phyloP scores from a whole-genome alignment of 1,140 invertebrate species.

The Drosophila melanica region DNA sequence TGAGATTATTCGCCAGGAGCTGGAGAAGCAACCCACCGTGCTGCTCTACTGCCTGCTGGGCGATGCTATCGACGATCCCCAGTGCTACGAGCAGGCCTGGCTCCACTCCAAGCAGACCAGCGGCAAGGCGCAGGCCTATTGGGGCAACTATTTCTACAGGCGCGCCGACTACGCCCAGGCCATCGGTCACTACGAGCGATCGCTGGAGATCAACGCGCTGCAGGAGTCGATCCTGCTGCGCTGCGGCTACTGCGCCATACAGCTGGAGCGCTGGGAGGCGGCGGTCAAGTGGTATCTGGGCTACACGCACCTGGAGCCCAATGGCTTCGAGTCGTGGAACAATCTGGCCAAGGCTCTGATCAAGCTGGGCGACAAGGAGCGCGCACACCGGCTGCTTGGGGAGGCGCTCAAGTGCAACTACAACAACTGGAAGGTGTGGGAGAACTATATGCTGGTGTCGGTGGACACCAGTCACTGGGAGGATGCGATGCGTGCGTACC shows the following conservation, averaged over 20 bases:
- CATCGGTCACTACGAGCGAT: slow-evolving; percentile 91
- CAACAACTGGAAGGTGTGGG: slow-evolving; percentile 98
- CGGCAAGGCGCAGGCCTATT: slow-evolving; percentile 92
- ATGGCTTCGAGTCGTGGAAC: slow-evolving; percentile 98
- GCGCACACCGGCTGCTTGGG: slow-evolving; percentile 92
- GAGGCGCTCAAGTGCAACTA: slow-evolving; percentile 97
- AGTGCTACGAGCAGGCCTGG: slow-evolving; percentile 96
- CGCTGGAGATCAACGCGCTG: slow-evolving; percentile 92
- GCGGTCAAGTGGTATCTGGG: slow-evolving; percentile 93
- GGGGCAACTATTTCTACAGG: slow-evolving; percentile 91
- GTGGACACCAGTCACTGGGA: slow-evolving; percentile 90
- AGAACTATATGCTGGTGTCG: slow-evolving; percentile 95
- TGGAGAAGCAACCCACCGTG: slow-evolving; percentile 92
- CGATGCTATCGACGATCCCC: slow-evolving; percentile 90
- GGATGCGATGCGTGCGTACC: slow-evolving; percentile 92
- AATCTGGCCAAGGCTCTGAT: slow-evolving; percentile 97
- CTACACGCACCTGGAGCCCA: slow-evolving; percentile 94
- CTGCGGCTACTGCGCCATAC: slow-evolving; percentile 93
- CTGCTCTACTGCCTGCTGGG: slow-evolving; percentile 94
- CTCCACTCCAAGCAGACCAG: slow-evolving; percentile 92
- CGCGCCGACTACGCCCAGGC: slow-evolving; percentile 90
- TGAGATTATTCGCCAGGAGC: slow-evolving; percentile 92
- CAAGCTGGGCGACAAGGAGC: slow-evolving; percentile 92
- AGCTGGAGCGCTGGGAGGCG: slow-evolving; percentile 91
- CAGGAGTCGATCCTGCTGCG: slow-evolving; percentile 93